Evolutionary conservation across 64 coral and sea anemone species (phyloP), one percentile per base, ranked within the genome.

Genomic region (Montipora sp.): DNA sequence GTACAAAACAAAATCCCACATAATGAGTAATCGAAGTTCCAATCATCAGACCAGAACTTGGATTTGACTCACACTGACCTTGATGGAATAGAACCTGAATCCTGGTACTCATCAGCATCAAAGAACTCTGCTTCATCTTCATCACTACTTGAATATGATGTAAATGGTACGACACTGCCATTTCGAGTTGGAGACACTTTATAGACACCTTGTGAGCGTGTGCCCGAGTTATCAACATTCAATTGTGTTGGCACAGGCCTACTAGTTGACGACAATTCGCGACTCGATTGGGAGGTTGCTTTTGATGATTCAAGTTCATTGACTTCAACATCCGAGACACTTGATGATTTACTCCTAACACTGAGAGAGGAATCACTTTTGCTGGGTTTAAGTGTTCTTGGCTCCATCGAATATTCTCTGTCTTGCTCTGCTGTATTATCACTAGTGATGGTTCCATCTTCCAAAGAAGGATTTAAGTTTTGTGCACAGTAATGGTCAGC

Each of bases 91-190:
- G 82, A 45, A 49, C 65, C 82, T 70, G 44, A 71, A 3, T 99
- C 84, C 13, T 95, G 88, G 73, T 83, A 96, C 59, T 99, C 98
- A 55, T 94, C 88, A 5, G 98, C 98, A 92, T 99, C 98, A 87
- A 99, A 99, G 80, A 99, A 99, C 71, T 99, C 98, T 24, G 87
- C 89, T 18, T 99, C 94, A 55, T 95, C 98, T 73, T 99, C 98
- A 75, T 99, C 98, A 81, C 98, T 99, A 80, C 98, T 99, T 36
- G 98, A 99, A 59, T 99, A 99, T 22, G 98, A 99, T 4, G 94
- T 95, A 11, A 88, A 92, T 5, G 98, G 98, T 16, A 95, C 93
- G 5, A 80, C 77, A 58, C 91, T 89, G 0, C 80, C 80, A n/a
- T 89, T 59, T 3, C 70, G 74, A 9, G 89, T 80, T 12, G 94